Evolutionary conservation across 2,888 invertebrate genomes (phyloP).

Genomic region (Rhagonycha lutea): DNA sequence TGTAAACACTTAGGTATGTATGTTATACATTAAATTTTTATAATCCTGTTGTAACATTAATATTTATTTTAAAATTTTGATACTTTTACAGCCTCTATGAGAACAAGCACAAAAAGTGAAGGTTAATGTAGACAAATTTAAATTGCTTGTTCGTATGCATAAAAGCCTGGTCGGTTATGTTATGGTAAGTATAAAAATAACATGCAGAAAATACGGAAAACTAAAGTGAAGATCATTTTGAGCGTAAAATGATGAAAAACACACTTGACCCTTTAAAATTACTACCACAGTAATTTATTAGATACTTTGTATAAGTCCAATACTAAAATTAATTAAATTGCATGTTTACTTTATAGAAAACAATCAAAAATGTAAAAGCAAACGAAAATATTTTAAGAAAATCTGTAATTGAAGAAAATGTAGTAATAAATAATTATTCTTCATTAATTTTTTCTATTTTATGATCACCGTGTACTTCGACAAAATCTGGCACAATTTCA

Average conservation of each 20-base stretch:
- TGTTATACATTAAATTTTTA: background rate
- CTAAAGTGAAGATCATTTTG: background rate
- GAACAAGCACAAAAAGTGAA: background rate
- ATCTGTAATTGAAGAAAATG: no score
- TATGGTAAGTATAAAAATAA: constrained; percentile 1
- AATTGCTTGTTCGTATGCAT: background rate
- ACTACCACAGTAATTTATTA: background rate
- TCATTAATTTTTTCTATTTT: no score
- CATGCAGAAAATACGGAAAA: background rate
- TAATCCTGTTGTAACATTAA: background rate
- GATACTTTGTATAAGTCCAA: background rate
- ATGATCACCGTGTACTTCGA: no score
- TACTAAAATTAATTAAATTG: background rate
- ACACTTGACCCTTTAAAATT: background rate
- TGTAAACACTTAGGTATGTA: background rate
- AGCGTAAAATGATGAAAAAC: background rate
- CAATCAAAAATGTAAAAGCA: background rate
- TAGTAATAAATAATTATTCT: no score
- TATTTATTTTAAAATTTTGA: background rate
- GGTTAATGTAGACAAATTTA: background rate
- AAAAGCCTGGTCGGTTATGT: background rate
- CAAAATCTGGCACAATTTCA: no score
- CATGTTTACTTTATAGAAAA: background rate
- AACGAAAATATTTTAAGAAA: no score
- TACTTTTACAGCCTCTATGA: background rate